Evolutionary conservation across 2,888 invertebrate genomes (phyloP).

Genomic region (Scotopteryx bipunctaria): DNA sequence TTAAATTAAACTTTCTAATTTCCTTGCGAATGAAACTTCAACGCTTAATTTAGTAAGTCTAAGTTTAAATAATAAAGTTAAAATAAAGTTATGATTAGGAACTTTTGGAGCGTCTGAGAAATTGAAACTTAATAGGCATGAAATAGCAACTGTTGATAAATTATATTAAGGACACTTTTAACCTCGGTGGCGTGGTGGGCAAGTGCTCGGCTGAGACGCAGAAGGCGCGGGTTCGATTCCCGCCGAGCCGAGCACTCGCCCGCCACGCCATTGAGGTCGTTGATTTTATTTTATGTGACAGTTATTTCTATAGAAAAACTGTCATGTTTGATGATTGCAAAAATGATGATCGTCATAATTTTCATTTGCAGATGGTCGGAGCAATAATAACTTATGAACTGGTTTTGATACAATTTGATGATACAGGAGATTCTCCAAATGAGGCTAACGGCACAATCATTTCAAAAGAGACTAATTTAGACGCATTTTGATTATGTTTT

Average conservation of each 20-base stretch:
- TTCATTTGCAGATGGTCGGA: constrained; percentile 79
- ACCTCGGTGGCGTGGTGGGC: too few relatives aligned
- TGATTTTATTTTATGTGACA: too few relatives aligned
- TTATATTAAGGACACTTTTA: too few relatives aligned
- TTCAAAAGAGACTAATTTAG: constrained; percentile 3
- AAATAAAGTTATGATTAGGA: constrained; percentile 1
- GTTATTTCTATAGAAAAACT: too few relatives aligned
- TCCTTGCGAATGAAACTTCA: constrained; percentile 1
- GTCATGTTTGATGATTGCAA: too few relatives aligned
- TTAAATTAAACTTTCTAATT: constrained; percentile 10
- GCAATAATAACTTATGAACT: constrained; percentile 85
- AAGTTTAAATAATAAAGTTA: constrained; percentile 1
- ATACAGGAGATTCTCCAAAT: constrained; percentile 8
- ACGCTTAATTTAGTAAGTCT: constrained; percentile 1
- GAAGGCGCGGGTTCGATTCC: too few relatives aligned
- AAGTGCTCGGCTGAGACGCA: too few relatives aligned
- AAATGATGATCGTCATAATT: background rate
- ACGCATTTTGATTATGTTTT: too few relatives aligned
- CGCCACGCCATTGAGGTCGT: too few relatives aligned
- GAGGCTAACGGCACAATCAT: background rate
- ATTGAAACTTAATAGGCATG: background rate
- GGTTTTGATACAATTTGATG: constrained; percentile 78
- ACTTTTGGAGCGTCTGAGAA: background rate
- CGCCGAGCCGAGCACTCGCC: too few relatives aligned
- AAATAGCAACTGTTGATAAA: background rate